Conservation (phyloP, 2,113 vertebrate genomes). For the Myotis davidii region DNA sequence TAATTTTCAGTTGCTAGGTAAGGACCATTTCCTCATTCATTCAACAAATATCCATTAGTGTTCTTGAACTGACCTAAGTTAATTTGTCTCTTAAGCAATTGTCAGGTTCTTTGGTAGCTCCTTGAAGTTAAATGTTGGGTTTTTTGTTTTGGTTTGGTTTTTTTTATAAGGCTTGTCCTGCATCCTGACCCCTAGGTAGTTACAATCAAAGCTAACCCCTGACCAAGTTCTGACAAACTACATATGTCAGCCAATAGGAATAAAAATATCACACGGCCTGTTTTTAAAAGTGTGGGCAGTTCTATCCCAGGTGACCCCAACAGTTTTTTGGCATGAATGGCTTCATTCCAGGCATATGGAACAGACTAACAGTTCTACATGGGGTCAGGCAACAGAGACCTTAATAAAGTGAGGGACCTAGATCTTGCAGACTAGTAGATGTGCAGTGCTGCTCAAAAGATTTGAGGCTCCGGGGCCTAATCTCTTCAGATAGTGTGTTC, state of each 20-base stretch:
- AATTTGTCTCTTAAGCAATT: neutral
- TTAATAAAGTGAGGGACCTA: accelerated
- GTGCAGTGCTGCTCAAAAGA: accelerated
- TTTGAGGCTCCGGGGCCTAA: accelerated
- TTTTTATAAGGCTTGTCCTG: neutral
- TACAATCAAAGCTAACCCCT: neutral
- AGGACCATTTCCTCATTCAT: neutral
- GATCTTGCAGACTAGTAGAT: neutral
- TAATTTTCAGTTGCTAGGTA: neutral
- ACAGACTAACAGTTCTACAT: neutral
- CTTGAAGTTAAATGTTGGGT: neutral
- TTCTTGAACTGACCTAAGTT: neutral
- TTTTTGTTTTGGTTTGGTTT: neutral
- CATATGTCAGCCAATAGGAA: neutral
- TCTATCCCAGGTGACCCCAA: neutral
- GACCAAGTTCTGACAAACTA: neutral
- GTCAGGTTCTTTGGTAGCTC: neutral
- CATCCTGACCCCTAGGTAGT: neutral
- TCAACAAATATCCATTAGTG: neutral
- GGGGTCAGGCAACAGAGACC: neutral
- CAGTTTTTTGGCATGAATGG: neutral
- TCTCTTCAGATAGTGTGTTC: neutral
- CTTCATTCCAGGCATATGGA: neutral
- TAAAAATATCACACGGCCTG: neutral
- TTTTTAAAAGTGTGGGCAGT: neutral